These are phyloP conservation scores for Sepiola atlantica DNA, from an alignment of 2,888 invertebrate species.

Conservation along the genomic window DNA sequence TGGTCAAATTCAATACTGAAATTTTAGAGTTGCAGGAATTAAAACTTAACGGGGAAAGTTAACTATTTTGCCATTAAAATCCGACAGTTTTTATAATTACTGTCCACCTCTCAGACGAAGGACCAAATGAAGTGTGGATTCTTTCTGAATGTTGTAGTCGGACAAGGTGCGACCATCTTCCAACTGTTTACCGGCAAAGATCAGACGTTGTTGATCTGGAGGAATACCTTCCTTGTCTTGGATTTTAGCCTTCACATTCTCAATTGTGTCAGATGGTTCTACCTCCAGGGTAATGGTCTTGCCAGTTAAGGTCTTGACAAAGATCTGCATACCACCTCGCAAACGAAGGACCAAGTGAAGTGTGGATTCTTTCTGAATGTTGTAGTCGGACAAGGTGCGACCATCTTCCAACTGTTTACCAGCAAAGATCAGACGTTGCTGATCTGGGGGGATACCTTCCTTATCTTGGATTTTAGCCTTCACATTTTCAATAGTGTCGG, in stretches of 20 bases:
- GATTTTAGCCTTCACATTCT: slow-evolving; percentile 86
- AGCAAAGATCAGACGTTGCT: slow-evolving; percentile 80
- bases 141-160: slow-evolving; percentile 87
- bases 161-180: slow-evolving; percentile 94
- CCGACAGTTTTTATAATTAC: neutral
- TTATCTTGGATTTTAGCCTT: slow-evolving; percentile 80
- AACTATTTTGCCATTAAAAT: neutral
- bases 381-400: slow-evolving; percentile 91
- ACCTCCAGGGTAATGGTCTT: slow-evolving; percentile 73
- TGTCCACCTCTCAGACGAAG: slow-evolving; percentile 83
- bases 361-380: slow-evolving; percentile 95
- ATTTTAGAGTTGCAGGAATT: neutral
- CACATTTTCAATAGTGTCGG: slow-evolving; percentile 94
- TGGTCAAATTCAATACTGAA: neutral
- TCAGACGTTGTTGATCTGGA: slow-evolving; percentile 69
- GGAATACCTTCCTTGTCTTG: slow-evolving; percentile 78
- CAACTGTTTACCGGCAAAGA: slow-evolving; percentile 93
- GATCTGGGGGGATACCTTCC: slow-evolving; percentile 75
- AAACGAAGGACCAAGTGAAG: slow-evolving; percentile 91
- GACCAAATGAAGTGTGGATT: slow-evolving; percentile 92
- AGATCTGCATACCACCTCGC: slow-evolving; percentile 87
- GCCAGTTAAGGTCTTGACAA: slow-evolving; percentile 73
- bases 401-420: slow-evolving; percentile 96
- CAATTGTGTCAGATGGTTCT: slow-evolving; percentile 92
- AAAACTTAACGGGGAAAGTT: neutral